phyloP scores from a whole-genome alignment of 2,113 vertebrate species.

The Manacus vitellinus region DNA sequence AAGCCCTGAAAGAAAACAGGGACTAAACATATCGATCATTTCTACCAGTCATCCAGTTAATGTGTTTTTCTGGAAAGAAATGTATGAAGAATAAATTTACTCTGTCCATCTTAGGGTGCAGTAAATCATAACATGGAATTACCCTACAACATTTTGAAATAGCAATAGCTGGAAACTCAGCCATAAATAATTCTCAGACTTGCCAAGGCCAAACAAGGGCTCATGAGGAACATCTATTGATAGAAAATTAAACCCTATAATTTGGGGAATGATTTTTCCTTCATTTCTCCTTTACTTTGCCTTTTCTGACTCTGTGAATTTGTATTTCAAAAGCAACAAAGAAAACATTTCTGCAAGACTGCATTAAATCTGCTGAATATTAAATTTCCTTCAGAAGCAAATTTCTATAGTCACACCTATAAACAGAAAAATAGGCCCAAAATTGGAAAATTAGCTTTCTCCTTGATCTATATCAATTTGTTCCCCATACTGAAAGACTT shows the following conservation, averaged over 20 bases:
- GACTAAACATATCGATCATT: neutral
- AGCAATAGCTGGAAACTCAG: neutral
- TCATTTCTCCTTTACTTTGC: neutral
- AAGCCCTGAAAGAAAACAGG: neutral
- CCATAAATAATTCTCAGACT: neutral
- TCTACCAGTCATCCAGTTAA: neutral
- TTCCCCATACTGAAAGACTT: neutral
- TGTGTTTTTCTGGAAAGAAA: slow-evolving; percentile 6
- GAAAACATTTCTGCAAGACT: neutral
- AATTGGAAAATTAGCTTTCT: slow-evolving; percentile 30
- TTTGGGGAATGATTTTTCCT: neutral
- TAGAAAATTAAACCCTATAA: neutral
- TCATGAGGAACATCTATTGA: neutral
- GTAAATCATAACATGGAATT: slow-evolving; percentile 13
- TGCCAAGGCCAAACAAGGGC: neutral
- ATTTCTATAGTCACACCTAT: slow-evolving; percentile 26
- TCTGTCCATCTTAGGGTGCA: neutral
- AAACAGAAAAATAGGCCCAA: slow-evolving; percentile 24
- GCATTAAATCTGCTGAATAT: slow-evolving; percentile 4
- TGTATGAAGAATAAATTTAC: neutral
- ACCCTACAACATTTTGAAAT: neutral
- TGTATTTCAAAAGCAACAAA: neutral
- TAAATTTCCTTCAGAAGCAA: slow-evolving; percentile 13
- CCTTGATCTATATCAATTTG: slow-evolving; percentile 5
- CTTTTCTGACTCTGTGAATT: neutral